Evolutionary conservation across 2,113 vertebrate species (phyloP).

Genomic region (Agapornis roseicollis): DNA sequence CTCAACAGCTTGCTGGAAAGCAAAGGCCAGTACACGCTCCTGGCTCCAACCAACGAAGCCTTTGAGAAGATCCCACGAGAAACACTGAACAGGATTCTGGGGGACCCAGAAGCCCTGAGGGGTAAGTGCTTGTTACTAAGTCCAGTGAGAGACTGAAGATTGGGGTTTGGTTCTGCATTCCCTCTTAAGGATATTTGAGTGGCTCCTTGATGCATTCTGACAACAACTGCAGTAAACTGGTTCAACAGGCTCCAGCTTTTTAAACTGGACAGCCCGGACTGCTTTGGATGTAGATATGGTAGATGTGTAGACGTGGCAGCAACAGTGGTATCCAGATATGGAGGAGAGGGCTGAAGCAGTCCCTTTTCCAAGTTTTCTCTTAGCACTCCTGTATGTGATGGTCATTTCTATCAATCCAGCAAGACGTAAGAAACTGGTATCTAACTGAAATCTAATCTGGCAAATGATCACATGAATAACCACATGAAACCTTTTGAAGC

Average conservation of each 20-base stretch:
- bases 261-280: not conserved
- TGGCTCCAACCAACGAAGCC: conserved; percentile 95
- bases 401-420: not conserved
- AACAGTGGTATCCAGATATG: not conserved
- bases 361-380: not conserved
- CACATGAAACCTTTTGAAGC: not conserved
- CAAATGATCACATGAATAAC: fast-evolving
- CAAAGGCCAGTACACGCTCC: conserved; percentile 88
- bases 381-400: not conserved
- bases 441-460: not conserved
- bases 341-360: not conserved
- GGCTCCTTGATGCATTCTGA: not conserved
- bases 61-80: conserved; percentile 92
- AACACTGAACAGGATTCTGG: conserved; percentile 90
- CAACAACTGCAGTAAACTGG: not conserved
- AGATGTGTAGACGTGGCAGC: not conserved
- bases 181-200: not conserved
- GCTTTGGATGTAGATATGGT: not conserved
- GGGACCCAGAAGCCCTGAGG: conserved; percentile 91
- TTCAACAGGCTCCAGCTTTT: not conserved
- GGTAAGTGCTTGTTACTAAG: conserved; percentile 72
- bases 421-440: not conserved
- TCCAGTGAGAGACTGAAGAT: not conserved
- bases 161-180: not conserved
- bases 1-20: conserved; percentile 84